Conservation (phyloP, 2,113 vertebrate genomes). For the Dipodomys ordii region DNA sequence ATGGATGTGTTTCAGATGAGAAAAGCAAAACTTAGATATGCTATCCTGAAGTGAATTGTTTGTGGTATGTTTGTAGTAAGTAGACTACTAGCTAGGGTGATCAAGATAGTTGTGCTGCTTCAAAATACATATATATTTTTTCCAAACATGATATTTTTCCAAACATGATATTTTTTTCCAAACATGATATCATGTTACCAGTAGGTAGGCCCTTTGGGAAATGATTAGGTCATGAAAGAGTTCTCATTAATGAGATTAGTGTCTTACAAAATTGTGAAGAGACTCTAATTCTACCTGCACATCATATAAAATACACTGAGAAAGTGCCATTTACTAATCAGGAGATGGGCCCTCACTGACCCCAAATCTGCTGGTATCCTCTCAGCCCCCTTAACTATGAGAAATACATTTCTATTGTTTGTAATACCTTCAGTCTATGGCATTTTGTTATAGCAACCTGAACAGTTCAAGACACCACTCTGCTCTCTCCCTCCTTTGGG, state of each 20-base stretch:
- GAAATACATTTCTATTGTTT: not conserved
- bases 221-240: not conserved
- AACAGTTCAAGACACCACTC: not conserved
- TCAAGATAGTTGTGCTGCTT: not conserved
- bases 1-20: not conserved
- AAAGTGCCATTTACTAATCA: not conserved
- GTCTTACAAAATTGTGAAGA: not conserved
- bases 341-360: not conserved
- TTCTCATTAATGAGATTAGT: not conserved
- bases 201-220: not conserved
- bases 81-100: not conserved
- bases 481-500: not conserved
- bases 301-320: not conserved
- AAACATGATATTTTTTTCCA: not conserved
- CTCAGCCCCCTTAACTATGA: not conserved
- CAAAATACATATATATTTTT: not conserved
- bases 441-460: not conserved
- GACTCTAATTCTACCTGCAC: not conserved
- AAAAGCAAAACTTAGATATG: slow-evolving; percentile 1
- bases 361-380: not conserved
- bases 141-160: not conserved
- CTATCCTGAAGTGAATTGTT: not conserved
- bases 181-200: not conserved
- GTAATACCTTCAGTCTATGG: not conserved
- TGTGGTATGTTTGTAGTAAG: not conserved